phyloP scores from a whole-genome alignment of 2,888 invertebrate species.

The Tipula vernalis region DNA sequence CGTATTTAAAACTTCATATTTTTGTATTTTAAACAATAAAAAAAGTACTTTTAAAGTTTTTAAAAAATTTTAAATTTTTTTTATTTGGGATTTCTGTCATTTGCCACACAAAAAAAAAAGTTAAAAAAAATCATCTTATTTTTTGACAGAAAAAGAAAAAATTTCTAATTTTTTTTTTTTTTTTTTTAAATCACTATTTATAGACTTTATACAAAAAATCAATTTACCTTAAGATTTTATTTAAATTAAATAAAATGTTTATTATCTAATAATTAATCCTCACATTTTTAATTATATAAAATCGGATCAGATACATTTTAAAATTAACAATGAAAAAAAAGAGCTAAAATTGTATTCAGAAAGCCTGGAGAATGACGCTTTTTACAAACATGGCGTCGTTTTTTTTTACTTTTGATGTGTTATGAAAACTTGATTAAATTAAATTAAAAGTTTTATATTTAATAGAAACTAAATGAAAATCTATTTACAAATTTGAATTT shows the following conservation, averaged over 20 bases:
- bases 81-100: neutral
- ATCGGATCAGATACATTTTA: neutral
- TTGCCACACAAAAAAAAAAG: neutral
- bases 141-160: neutral
- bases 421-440: neutral
- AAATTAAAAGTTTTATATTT: neutral
- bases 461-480: neutral
- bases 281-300: neutral
- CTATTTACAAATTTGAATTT: neutral
- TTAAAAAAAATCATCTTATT: neutral
- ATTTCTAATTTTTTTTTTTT: neutral
- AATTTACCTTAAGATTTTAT: neutral
- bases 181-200: neutral
- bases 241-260: neutral
- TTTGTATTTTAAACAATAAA: neutral
- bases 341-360: neutral
- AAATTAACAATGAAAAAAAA: neutral
- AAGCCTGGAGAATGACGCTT: constrained; percentile 14
- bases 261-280: neutral
- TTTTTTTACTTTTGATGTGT: constrained; percentile 7
- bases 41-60: neutral
- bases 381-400: constrained; percentile 15
- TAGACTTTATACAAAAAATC: neutral
- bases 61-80: neutral
- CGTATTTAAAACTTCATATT: neutral